Evolutionary conservation across 35 echinoderm and acorn worm species (phyloP), one percentile per base, ranked within the genome.

Genomic region (Antedon bifida): DNA sequence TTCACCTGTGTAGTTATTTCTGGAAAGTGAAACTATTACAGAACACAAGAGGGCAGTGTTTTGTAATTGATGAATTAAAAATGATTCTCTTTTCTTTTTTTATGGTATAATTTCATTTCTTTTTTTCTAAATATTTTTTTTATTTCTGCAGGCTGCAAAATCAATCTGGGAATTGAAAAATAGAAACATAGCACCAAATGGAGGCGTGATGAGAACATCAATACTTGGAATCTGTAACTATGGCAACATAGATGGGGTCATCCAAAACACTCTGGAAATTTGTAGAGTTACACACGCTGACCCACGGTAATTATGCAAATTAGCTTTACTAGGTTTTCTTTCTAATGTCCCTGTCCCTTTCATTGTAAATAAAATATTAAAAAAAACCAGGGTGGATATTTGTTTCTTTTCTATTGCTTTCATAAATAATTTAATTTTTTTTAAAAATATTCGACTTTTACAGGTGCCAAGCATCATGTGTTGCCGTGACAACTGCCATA

Each of bases 401-500:
- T n/a, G n/a, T n/a, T n/a, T n/a, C 14, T 7, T 4, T 42, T 42
- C 4, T 42, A 42, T 42, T 7, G 4, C 5, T 14, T 42, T 14
- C 38, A 42, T 42, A 42, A 42, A 7, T 42, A 42, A 7, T 4
- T 42, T 42, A 42, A 42, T 42, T 7, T 42, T 42, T 42, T 42
- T 64, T 64, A 12, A 8, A 16, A 11, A 64, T n/a, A n/a, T n/a
- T n/a, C n/a, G n/a, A n/a, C n/a, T n/a, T n/a, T n/a, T n/a, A 64
- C 28, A 88, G 86, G 34, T 88, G 86, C 56, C 33, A 75, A 21
- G 86, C 86, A 36, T 82, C 86, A 5, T 36, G 33, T 45, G 80
- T 88, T 88, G 86, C 86, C 74, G 79, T 88, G 80, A 88, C 86
- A 76, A 88, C 86, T 34, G 78, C 78, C 30, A 88, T 88, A 31